Conservation (phyloP, 2,113 vertebrate genomes). For the Sminthopsis crassicaudata region DNA sequence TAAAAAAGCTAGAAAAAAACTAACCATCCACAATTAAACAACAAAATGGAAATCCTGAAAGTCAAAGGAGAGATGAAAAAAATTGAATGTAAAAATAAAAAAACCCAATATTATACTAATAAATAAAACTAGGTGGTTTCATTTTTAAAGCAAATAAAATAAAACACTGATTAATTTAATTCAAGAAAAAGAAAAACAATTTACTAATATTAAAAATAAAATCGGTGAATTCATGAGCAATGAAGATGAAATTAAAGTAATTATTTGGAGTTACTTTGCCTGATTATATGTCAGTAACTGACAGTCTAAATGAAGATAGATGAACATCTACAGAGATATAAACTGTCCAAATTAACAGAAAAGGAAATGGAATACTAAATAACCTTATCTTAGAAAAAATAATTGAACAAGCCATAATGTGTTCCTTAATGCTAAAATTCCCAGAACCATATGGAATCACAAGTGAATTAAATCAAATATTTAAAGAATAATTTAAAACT, state of each 20-base stretch:
- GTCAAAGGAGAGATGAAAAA: neutral
- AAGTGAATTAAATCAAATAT: neutral
- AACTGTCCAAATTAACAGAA: neutral
- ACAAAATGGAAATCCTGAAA: neutral
- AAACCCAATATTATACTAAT: neutral
- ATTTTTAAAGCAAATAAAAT: neutral
- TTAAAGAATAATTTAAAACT: neutral
- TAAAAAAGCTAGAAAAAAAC: neutral
- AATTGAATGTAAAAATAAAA: neutral
- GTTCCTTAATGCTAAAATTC: neutral
- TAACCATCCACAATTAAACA: neutral
- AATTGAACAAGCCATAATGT: neutral
- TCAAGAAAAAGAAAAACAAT: neutral
- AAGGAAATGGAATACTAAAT: neutral
- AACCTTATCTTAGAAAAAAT: neutral
- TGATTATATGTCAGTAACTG: neutral
- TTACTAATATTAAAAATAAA: neutral
- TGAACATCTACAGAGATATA: neutral
- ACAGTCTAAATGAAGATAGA: neutral
- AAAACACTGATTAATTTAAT: neutral
- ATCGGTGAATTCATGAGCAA: neutral
- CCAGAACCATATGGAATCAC: neutral
- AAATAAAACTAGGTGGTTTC: neutral
- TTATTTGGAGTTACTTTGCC: neutral
- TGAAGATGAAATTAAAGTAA: neutral